phyloP scores from a whole-genome alignment of 2,797 vertebrate species.

The Pantherophis vulpinus region DNA sequence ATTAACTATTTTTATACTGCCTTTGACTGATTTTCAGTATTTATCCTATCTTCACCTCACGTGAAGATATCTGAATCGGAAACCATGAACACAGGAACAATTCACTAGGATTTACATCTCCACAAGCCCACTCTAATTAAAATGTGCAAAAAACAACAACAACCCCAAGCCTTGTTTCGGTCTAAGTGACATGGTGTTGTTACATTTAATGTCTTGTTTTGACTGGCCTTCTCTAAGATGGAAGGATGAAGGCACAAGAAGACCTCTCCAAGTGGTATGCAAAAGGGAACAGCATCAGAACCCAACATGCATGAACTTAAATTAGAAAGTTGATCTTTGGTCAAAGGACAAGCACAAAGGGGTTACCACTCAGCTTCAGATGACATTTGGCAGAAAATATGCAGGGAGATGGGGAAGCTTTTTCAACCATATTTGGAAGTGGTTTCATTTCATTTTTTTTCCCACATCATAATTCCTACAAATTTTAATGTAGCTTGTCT shows the following conservation, averaged over 20 bases:
- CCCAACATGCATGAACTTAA: neutral
- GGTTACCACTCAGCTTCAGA: neutral
- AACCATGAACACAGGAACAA: neutral
- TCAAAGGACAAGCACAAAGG: neutral
- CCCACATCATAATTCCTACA: neutral
- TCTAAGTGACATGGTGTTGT: neutral
- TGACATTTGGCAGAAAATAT: neutral
- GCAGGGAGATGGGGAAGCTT: neutral
- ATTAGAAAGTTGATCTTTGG: neutral
- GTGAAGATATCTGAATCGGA: neutral
- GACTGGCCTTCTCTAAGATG: neutral
- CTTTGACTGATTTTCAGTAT: neutral
- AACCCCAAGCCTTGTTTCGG: neutral
- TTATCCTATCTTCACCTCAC: neutral
- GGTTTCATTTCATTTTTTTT: constrained; percentile 21
- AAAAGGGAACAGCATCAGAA: neutral
- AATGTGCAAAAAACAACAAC: neutral
- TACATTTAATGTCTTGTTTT: neutral
- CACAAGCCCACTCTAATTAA: neutral
- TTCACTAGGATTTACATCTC: neutral
- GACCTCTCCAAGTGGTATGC: neutral
- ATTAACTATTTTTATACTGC: too few relatives aligned
- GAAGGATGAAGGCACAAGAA: neutral
- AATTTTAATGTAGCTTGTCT: neutral
- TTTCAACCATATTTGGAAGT: constrained; percentile 18